Conservation (phyloP, 2,797 vertebrate species). For the Amblyraja radiata region DNA sequence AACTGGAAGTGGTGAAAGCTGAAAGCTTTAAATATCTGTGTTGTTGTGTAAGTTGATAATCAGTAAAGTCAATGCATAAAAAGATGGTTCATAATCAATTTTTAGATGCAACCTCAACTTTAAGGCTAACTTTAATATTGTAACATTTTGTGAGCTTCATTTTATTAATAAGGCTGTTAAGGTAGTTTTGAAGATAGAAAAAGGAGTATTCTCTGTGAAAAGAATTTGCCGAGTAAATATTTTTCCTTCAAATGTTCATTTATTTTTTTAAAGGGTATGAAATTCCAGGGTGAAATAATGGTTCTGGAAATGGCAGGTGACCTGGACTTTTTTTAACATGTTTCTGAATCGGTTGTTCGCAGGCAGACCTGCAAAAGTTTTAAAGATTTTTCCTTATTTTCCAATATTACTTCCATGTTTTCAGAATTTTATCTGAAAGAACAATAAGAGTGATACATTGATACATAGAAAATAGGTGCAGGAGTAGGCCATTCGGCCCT, state of each 20-base stretch:
- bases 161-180: background rate
- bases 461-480: too few species aligned
- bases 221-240: conserved; percentile 27
- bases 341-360: background rate
- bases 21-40: background rate
- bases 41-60: background rate
- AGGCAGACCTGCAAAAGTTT: background rate
- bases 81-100: background rate
- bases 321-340: background rate
- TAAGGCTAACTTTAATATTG: background rate
- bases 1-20: too few species aligned
- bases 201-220: background rate
- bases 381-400: background rate
- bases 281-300: background rate
- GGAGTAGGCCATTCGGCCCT: too few species aligned
- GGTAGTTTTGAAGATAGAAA: conserved; percentile 21
- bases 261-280: conserved; percentile 28
- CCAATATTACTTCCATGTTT: background rate
- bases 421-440: background rate
- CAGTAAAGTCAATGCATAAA: background rate
- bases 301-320: background rate
- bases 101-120: background rate
- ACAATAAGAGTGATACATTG: background rate
- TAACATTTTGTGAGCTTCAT: background rate
- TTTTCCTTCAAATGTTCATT: conserved; percentile 34